phyloP scores from a whole-genome alignment of 92 coral and sea anemone species.

The Hydrozoanthus gracilis region DNA sequence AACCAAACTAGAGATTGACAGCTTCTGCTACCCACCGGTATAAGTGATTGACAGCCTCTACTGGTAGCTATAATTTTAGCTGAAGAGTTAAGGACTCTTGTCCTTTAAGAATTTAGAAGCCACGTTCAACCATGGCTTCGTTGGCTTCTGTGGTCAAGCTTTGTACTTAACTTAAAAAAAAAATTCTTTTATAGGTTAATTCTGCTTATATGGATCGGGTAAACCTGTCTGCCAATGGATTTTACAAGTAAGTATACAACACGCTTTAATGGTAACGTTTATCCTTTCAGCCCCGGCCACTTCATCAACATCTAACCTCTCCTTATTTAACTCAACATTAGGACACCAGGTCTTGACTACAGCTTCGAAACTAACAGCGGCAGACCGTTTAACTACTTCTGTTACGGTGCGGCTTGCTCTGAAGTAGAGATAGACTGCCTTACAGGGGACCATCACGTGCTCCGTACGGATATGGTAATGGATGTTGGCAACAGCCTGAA shows the following conservation, averaged over 20 bases:
- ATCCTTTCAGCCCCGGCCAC: neutral
- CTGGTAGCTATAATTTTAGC: too few relatives aligned
- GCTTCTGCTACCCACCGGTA: too few relatives aligned
- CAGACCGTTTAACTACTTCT: constrained; percentile 75
- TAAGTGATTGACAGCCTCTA: too few relatives aligned
- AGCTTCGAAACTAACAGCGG: constrained; percentile 75
- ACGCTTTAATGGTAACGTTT: too few relatives aligned
- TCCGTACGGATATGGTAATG: constrained; percentile 89
- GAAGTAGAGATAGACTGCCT: constrained; percentile 90
- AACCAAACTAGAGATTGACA: too few relatives aligned
- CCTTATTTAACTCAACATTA: neutral
- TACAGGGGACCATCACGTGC: constrained; percentile 73
- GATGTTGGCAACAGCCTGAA: constrained; percentile 87
- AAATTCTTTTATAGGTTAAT: constrained; percentile 46
- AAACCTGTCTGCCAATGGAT: constrained; percentile 85
- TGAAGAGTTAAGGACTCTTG: too few relatives aligned
- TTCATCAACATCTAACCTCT: neutral
- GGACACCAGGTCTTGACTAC: constrained; percentile 78
- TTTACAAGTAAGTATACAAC: constrained; percentile 69
- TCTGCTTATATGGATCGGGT: constrained; percentile 77
- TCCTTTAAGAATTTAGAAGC: neutral
- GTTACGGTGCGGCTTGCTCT: constrained; percentile 84
- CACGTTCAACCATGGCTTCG: neutral
- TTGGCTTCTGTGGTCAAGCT: neutral
- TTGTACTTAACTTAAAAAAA: neutral